Percentiles rank a stretch among this genome's conserved stretches.
phyloP scores from a whole-genome alignment of 2,797 vertebrate genomes.

The Hylomyscus alleni region DNA sequence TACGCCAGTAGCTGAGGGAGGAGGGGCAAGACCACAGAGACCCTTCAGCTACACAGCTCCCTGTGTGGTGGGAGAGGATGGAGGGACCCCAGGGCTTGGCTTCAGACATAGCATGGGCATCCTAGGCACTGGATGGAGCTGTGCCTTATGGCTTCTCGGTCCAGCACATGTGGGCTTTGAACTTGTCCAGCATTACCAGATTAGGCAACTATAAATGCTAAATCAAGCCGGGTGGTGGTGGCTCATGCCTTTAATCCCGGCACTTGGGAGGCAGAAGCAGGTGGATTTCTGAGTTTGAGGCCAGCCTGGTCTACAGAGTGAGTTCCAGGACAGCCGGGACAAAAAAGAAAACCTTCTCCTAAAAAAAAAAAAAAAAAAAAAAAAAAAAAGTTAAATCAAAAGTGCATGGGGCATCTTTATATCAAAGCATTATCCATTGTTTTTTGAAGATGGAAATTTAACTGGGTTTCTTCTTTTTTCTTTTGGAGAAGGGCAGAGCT shows the following conservation, averaged over 20 bases:
- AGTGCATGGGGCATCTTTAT: too few species aligned
- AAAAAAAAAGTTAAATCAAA: too few species aligned
- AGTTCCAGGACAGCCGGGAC: too few species aligned
- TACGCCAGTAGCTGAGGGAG: neutral
- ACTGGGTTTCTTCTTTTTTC: neutral
- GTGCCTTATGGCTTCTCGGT: neutral
- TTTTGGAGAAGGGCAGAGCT: conserved; percentile 1
- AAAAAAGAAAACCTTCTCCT: too few species aligned
- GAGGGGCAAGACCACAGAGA: neutral
- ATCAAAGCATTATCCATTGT: neutral
- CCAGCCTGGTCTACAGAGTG: too few species aligned
- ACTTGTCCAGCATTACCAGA: neutral
- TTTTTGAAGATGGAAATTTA: neutral
- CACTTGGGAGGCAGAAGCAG: too few species aligned
- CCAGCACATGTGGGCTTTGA: neutral
- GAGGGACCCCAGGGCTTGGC: fast-evolving
- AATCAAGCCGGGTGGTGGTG: neutral
- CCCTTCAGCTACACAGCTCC: neutral
- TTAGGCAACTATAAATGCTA: conserved; percentile 2
- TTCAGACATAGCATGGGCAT: neutral
- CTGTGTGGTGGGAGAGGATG: too few species aligned
- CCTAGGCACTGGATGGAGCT: neutral
- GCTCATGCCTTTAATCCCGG: too few species aligned
- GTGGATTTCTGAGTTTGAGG: too few species aligned
- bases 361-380: too few species aligned